phyloP scores from a whole-genome alignment of 2,888 invertebrate genomes.

The Sphaeridia pumilis region DNA sequence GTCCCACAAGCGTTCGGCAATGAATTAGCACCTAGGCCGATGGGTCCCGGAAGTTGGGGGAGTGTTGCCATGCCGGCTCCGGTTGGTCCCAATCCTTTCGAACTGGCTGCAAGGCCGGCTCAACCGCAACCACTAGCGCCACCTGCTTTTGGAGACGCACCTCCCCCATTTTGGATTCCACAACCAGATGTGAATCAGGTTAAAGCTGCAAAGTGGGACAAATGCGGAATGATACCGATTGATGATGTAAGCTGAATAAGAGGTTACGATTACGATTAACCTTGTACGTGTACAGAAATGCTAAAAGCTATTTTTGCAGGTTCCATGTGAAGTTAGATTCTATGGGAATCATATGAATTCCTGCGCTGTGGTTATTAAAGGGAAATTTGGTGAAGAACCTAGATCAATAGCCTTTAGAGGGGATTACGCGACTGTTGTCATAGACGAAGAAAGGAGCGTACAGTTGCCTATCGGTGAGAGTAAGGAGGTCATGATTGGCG shows the following conservation, averaged over 20 bases:
- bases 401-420: conserved; percentile 72
- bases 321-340: conserved; percentile 50
- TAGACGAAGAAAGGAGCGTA: conserved; percentile 59
- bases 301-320: conserved; percentile 13
- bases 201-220: conserved; percentile 21
- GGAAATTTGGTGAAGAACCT: conserved; percentile 42
- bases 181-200: conserved; percentile 23
- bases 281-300: not conserved
- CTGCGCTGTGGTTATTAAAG: conserved; percentile 54
- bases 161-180: conserved; percentile 20
- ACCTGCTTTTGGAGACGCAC: conserved; percentile 13
- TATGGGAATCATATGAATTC: conserved; percentile 78
- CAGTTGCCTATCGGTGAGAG: conserved; percentile 53
- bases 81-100: conserved; percentile 32
- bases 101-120: conserved; percentile 23
- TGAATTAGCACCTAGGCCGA: not conserved
- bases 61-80: conserved; percentile 1
- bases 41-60: conserved; percentile 12
- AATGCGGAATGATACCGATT: conserved; percentile 27
- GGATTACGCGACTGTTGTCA: conserved; percentile 63
- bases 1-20: too few species aligned
- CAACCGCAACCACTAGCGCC: not conserved
- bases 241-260: conserved; percentile 27
- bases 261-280: not conserved
- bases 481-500: conserved; percentile 59